Evolutionary conservation across 2,888 invertebrate genomes (phyloP), one percentile per base, ranked within the genome.

Genomic region (Dolomedes plantarius): DNA sequence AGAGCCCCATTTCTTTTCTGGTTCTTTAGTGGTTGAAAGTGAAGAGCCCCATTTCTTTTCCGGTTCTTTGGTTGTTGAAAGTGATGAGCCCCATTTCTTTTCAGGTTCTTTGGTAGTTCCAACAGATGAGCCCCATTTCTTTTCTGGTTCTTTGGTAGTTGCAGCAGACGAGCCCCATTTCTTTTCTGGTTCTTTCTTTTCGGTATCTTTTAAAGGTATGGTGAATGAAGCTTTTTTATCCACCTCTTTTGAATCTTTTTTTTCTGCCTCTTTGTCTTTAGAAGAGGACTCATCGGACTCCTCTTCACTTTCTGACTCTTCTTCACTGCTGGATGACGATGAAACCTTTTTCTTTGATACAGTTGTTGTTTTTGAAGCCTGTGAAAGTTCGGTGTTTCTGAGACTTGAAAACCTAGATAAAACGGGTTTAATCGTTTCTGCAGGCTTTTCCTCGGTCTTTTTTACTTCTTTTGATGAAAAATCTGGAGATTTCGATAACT

Each of bases 391-490:
- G 0, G 73, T n/a, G 32, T 32, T 62, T 41, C 29, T 74, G 31
- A 71, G 31, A 19, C 27, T 71, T 16, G 73, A 68, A 74, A 86
- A 79, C 16, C 85, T 73, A 5, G 78, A 31, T 36, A 78, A 56
- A 19, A 86, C 85, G 9, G 85, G 74, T 39, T 86, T 86, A 5
- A 46, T 39, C 6, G 85, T 50, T 28, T 86, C 79, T 32, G 41
- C 69, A 1, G 74, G 64, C 31, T 86, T 79, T 27, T 31, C 46
- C 0, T 74, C 74, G 7, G 36, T 16, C n/a, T 36, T 9, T 29
- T 73, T 85, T 3, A 64, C 5, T 50, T 9, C 29, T 46, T 41
- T 27, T 27, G 32, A 32, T 16, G 41, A n/a, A 69, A 23, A 50
- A 50, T 46, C 72, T 27, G 46, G 16, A 71, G 23, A 5, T 41